Percentiles rank a stretch among this genome's conserved stretches.
Evolutionary conservation across 1,140 invertebrate genomes (phyloP).

Genomic region (Drosophila micromelanica): DNA sequence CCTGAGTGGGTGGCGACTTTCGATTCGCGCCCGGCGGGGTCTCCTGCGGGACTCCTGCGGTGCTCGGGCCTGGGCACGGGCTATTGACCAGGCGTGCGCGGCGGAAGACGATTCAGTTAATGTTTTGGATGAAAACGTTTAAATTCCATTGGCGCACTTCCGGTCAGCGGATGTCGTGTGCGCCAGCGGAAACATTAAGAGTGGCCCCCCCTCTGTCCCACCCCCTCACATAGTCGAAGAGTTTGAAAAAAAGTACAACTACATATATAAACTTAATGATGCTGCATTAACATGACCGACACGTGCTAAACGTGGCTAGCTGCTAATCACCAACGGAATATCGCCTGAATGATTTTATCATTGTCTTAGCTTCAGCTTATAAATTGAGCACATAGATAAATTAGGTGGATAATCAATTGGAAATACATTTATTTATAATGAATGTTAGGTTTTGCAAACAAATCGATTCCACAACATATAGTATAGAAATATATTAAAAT

Average conservation of each 20-base stretch:
- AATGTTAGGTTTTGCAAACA: neutral
- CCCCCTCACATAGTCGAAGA: neutral
- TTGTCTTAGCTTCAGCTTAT: constrained; percentile 44
- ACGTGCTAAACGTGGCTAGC: constrained; percentile 49
- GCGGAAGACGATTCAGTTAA: constrained; percentile 78
- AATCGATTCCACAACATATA: too few species aligned
- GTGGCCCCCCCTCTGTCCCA: constrained; percentile 27
- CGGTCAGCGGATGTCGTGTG: constrained; percentile 80
- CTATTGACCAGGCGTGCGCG: constrained; percentile 78
- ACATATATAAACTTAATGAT: constrained; percentile 46
- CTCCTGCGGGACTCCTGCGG: constrained; percentile 46
- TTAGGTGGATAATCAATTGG: constrained; percentile 17
- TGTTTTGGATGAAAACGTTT: constrained; percentile 81
- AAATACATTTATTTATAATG: neutral
- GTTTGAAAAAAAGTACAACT: constrained; percentile 6
- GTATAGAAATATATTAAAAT: too few species aligned
- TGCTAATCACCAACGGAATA: constrained; percentile 60
- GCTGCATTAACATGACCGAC: constrained; percentile 56
- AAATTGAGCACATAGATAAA: constrained; percentile 9
- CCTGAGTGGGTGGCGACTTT: constrained; percentile 20
- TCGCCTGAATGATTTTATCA: constrained; percentile 30
- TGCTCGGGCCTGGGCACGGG: constrained; percentile 46
- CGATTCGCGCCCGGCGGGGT: constrained; percentile 7
- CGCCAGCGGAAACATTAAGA: constrained; percentile 81
- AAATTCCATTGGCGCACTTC: constrained; percentile 80